phyloP scores from a whole-genome alignment of 2,888 invertebrate genomes.

The Nomada fucata region DNA sequence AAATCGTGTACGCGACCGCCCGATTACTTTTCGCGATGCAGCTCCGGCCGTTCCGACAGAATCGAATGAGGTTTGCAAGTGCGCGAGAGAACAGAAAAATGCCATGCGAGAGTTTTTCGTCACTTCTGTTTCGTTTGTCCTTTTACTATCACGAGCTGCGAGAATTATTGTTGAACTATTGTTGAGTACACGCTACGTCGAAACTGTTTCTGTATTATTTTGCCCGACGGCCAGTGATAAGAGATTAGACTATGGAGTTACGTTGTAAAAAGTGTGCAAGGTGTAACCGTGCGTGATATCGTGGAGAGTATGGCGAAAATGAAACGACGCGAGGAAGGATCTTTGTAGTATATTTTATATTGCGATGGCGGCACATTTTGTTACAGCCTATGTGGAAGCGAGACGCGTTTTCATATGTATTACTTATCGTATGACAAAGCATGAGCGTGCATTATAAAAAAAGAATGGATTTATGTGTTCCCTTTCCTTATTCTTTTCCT shows the following conservation, averaged over 20 bases:
- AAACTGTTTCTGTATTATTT: slow-evolving; percentile 35
- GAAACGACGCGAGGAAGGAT: not conserved
- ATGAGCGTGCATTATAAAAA: not conserved
- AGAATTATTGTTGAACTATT: not conserved
- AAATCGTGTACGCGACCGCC: slow-evolving; percentile 20
- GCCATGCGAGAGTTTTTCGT: slow-evolving; percentile 22
- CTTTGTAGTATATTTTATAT: slow-evolving; percentile 13
- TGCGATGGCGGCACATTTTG: not conserved
- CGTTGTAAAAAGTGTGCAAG: slow-evolving; percentile 2
- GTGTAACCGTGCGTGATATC: not conserved
- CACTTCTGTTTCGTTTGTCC: slow-evolving; percentile 22
- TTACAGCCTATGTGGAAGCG: not conserved
- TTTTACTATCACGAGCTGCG: not conserved
- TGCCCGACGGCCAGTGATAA: slow-evolving; percentile 65
- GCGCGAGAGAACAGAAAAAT: not conserved
- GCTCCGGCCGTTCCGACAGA: not conserved
- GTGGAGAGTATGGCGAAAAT: not conserved
- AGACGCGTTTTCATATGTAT: not conserved
- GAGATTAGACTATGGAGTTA: slow-evolving; percentile 29
- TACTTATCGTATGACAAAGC: slow-evolving; percentile 22
- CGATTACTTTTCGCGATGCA: slow-evolving; percentile 15
- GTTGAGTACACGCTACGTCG: not conserved
- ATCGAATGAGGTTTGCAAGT: not conserved
- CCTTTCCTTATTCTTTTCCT: not conserved
- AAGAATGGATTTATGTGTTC: slow-evolving; percentile 9